phyloP scores from a whole-genome alignment of 2,888 invertebrate species.

The Scaptomyza cyrtandrae region DNA sequence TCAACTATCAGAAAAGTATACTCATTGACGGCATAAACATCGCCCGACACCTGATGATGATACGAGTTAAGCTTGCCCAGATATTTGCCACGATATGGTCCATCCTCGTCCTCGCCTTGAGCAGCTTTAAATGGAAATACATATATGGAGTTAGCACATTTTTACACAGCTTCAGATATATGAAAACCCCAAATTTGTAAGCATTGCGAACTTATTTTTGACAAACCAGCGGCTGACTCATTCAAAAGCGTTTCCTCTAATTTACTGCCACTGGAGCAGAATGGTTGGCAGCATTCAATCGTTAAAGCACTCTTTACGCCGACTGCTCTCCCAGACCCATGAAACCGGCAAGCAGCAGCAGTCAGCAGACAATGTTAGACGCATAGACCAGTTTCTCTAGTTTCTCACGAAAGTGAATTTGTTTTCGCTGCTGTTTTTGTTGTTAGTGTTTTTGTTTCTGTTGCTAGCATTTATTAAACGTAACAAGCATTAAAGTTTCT shows the following conservation, averaged over 20 bases:
- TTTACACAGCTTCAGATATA: neutral
- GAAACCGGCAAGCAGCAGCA: conserved; percentile 33
- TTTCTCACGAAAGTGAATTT: conserved; percentile 81
- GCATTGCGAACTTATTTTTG: conserved; percentile 38
- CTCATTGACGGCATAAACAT: conserved; percentile 95
- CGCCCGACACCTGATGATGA: conserved; percentile 95
- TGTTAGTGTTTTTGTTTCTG: conserved; percentile 14
- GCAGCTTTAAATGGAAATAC: conserved; percentile 36
- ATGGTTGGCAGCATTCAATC: conserved; percentile 5
- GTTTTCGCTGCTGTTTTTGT: conserved; percentile 47
- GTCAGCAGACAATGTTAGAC: conserved; percentile 23
- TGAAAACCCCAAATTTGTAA: conserved; percentile 33
- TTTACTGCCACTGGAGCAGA: conserved; percentile 41
- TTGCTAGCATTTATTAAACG: conserved; percentile 42
- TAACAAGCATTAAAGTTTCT: conserved; percentile 67
- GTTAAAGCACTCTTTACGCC: conserved; percentile 9
- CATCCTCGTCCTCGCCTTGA: conserved; percentile 88
- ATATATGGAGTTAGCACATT: neutral
- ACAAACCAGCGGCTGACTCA: conserved; percentile 56
- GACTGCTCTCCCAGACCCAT: conserved; percentile 18
- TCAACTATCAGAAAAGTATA: conserved; percentile 91
- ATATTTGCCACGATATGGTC: conserved; percentile 91
- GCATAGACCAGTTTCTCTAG: conserved; percentile 80
- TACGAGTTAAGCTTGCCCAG: conserved; percentile 95
- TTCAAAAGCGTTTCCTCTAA: conserved; percentile 31